Evolutionary conservation across 2,113 vertebrate species (phyloP).

Genomic region (Antigone vipio): DNA sequence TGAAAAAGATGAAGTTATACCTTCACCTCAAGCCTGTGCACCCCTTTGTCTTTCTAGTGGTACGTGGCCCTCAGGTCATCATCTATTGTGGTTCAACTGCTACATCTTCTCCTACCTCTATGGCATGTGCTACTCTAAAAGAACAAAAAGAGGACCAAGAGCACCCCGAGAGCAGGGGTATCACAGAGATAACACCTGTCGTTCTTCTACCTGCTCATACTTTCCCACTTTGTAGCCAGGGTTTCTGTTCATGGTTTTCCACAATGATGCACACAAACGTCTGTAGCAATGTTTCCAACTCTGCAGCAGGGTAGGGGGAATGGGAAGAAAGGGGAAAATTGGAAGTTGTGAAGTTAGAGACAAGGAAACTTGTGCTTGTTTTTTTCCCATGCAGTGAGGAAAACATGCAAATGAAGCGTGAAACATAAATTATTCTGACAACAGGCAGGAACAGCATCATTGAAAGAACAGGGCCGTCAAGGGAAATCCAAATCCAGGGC

Average conservation of each 20-base stretch:
- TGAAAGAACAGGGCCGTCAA: slow-evolving; percentile 20
- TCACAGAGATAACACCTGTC: background rate
- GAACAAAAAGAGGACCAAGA: background rate
- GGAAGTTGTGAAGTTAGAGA: background rate
- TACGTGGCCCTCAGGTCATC: background rate
- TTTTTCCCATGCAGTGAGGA: slow-evolving; percentile 12
- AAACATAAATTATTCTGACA: slow-evolving; percentile 58
- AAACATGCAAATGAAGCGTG: slow-evolving; percentile 54
- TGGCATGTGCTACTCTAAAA: background rate
- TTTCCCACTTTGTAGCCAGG: background rate
- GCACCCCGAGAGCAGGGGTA: background rate
- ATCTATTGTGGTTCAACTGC: background rate
- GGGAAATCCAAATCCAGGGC: slow-evolving; percentile 46
- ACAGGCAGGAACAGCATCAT: slow-evolving; percentile 16
- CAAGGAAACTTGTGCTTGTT: slow-evolving; percentile 32
- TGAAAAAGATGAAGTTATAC: background rate
- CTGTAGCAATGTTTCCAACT: background rate
- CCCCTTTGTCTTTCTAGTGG: background rate
- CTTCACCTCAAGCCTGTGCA: background rate
- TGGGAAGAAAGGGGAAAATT: background rate
- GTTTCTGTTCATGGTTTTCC: background rate
- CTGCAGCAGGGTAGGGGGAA: background rate
- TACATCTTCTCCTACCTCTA: background rate
- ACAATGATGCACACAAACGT: rapidly evolving
- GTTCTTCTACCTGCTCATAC: background rate